A percentile compares a stretch with the other conserved stretches of the same genome.
These are phyloP conservation scores for Sciaenops ocellatus DNA, from an alignment of 2,797 vertebrate genomes.

Conservation along the genomic window DNA sequence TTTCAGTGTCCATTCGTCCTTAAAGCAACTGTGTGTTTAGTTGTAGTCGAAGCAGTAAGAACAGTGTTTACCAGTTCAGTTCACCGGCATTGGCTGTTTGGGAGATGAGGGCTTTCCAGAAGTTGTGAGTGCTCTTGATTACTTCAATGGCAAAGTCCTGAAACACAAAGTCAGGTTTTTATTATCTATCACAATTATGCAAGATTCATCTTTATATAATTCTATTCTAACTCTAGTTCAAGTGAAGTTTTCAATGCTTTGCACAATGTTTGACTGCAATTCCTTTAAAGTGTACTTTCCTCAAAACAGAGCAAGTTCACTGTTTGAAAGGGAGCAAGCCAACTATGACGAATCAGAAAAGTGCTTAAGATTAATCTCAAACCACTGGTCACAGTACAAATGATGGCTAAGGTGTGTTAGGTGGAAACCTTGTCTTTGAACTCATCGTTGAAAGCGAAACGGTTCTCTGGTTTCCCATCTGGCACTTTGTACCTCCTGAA, in stretches of 20 bases:
- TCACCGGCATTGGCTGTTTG: constrained; percentile 86
- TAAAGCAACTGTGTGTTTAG: background rate
- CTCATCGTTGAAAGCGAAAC: constrained; percentile 94
- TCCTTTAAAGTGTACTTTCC: background rate
- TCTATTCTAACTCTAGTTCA: background rate
- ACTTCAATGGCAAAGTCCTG: constrained; percentile 92
- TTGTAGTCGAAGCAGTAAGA: background rate
- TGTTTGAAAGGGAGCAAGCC: too few species aligned
- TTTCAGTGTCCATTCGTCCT: background rate
- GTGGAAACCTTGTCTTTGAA: constrained; percentile 94
- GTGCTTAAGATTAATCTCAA: background rate
- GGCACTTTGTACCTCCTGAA: constrained; percentile 98
- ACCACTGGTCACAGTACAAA: background rate
- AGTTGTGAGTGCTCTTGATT: constrained; percentile 91
- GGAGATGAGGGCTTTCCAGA: constrained; percentile 92
- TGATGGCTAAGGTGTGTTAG: background rate
- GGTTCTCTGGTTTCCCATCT: constrained; percentile 97
- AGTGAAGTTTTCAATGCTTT: background rate
- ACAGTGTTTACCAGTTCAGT: constrained; percentile 90
- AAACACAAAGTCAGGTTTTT: constrained; percentile 34
- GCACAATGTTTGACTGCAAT: background rate
- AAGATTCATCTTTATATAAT: background rate
- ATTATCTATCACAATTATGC: too few species aligned
- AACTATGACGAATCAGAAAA: background rate
- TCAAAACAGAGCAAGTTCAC: background rate